Percentiles rank a stretch among this genome's conserved stretches.
Evolutionary conservation across 2,797 vertebrate genomes (phyloP).

Genomic region (Argya squamiceps): DNA sequence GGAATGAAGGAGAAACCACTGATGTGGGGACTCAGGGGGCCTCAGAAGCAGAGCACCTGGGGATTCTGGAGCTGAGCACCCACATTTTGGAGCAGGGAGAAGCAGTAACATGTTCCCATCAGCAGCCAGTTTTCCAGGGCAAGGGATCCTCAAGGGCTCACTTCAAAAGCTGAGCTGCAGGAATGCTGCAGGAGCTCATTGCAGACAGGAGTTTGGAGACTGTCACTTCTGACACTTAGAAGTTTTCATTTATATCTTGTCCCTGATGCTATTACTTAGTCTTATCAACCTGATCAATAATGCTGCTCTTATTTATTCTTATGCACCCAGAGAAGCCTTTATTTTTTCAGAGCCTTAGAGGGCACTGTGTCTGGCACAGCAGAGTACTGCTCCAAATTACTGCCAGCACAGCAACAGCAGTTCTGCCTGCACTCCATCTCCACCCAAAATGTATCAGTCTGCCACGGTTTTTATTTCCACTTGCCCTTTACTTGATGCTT

Average conservation of each 20-base stretch:
- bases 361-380: not conserved
- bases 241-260: not conserved
- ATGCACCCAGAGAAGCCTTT: not conserved
- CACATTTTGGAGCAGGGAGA: not conserved
- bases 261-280: not conserved
- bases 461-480: not conserved
- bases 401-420: not conserved
- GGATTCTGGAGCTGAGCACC: not conserved
- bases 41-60: not conserved
- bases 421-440: not conserved
- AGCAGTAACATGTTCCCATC: not conserved
- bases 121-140: not conserved
- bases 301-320: not conserved
- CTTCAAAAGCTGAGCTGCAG: not conserved
- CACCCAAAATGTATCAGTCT: not conserved
- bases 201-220: not conserved
- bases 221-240: not conserved
- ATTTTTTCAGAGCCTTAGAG: not conserved
- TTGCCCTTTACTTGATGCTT: not conserved
- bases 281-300: not conserved
- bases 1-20: not conserved
- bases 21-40: not conserved
- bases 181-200: not conserved
- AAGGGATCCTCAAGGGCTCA: not conserved
- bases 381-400: not conserved